These are phyloP conservation scores for Scolopax rusticola DNA, from an alignment of 2,797 vertebrate genomes.

Conservation along the genomic window DNA sequence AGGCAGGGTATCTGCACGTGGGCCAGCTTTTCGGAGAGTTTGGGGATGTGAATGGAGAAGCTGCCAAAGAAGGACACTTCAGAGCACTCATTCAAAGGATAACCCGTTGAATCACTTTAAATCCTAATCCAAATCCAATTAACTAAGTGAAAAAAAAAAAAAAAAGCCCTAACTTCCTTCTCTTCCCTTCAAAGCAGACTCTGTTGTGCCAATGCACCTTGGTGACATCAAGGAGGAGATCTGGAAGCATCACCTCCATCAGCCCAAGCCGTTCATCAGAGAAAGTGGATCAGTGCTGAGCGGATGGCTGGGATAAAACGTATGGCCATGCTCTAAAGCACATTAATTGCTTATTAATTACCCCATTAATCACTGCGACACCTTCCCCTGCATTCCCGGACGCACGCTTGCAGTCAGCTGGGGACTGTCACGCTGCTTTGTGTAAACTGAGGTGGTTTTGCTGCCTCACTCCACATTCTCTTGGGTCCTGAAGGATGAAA, in stretches of 20 bases:
- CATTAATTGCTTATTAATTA: conserved; percentile 93
- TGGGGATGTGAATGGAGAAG: background rate
- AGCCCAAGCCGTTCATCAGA: background rate
- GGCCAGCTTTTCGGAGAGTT: background rate
- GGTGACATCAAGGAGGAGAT: background rate
- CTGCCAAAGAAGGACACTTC: background rate
- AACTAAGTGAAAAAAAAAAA: no score
- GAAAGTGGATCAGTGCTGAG: background rate
- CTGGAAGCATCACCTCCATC: background rate
- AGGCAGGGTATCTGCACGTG: background rate
- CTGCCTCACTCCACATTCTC: background rate
- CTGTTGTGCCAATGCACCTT: background rate
- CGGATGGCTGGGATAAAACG: conserved; percentile 58
- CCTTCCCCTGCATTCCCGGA: conserved; percentile 83
- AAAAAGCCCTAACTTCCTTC: background rate
- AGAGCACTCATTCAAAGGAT: background rate
- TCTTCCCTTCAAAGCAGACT: background rate
- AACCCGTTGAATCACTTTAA: background rate
- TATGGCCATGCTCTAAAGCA: conserved; percentile 73
- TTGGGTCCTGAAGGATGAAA: background rate
- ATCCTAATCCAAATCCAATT: no score
- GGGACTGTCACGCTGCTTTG: background rate
- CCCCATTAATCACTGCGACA: conserved; percentile 90
- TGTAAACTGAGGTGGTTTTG: background rate
- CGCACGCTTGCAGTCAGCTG: background rate